These are phyloP conservation scores for Idaea aversata DNA, from an alignment of 2,888 invertebrate species.

Conservation along the genomic window DNA sequence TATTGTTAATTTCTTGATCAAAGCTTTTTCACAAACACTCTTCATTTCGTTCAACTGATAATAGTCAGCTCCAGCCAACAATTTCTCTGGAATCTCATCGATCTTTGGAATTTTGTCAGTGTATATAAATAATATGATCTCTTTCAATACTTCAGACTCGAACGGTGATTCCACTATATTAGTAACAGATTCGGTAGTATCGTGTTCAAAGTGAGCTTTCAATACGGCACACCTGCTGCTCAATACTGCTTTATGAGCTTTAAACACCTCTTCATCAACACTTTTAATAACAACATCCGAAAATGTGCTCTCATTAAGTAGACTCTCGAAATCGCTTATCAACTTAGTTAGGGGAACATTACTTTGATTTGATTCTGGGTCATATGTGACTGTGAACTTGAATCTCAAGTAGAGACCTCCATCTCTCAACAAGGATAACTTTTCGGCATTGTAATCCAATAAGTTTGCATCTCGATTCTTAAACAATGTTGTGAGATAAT, in stretches of 20 bases:
- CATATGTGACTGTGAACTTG: constrained; percentile 67
- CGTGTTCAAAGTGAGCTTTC: constrained; percentile 72
- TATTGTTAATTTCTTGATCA: constrained; percentile 59
- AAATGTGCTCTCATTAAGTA: constrained; percentile 62
- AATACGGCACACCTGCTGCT: constrained; percentile 68
- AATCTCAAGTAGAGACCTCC: constrained; percentile 67
- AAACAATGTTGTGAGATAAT: constrained; percentile 65
- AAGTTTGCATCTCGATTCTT: constrained; percentile 51
- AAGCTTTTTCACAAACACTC: constrained; percentile 52
- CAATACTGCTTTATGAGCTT: constrained; percentile 68
- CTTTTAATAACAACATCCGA: constrained; percentile 71
- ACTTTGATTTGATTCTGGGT: constrained; percentile 57
- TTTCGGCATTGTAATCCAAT: constrained; percentile 54
- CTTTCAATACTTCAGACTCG: constrained; percentile 48
- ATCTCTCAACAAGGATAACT: constrained; percentile 59
- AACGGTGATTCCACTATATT: constrained; percentile 64
- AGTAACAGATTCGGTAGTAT: constrained; percentile 64
- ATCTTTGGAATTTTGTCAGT: constrained; percentile 69
- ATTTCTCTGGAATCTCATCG: constrained; percentile 67
- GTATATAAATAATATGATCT: constrained; percentile 37
- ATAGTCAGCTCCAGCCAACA: constrained; percentile 53
- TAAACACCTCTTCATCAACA: constrained; percentile 58
- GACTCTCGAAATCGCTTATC: constrained; percentile 64
- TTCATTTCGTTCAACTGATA: constrained; percentile 41
- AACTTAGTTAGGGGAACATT: constrained; percentile 59